phyloP scores from a whole-genome alignment of 2,113 vertebrate genomes.

The Amblyornis subalaris region DNA sequence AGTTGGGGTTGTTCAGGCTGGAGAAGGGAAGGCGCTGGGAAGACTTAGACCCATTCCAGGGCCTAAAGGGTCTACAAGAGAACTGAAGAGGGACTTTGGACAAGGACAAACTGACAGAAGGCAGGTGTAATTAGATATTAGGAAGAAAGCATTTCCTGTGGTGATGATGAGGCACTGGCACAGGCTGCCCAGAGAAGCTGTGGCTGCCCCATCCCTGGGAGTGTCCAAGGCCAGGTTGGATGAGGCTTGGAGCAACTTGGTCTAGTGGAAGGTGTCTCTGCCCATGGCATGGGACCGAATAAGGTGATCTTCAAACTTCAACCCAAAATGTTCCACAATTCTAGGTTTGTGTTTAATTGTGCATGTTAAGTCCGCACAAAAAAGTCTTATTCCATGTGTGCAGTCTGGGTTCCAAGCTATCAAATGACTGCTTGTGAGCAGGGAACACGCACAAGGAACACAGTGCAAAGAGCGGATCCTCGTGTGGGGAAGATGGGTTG shows the following conservation, averaged over 20 bases:
- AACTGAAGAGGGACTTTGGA: neutral
- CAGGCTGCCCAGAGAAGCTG: neutral
- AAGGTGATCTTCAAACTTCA: neutral
- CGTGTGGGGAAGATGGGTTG: neutral
- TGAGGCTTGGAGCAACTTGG: accelerated
- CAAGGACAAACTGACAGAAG: neutral
- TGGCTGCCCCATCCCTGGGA: neutral
- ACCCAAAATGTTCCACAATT: neutral
- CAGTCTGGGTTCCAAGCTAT: neutral
- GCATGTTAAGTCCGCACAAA: neutral
- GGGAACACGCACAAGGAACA: accelerated
- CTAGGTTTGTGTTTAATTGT: neutral
- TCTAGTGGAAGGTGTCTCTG: neutral
- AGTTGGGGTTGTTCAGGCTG: neutral
- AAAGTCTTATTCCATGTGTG: neutral
- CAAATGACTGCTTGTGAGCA: neutral
- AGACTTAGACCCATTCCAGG: neutral
- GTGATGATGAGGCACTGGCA: accelerated
- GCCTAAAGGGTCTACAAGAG: neutral
- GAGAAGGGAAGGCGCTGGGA: neutral
- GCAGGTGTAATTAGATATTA: neutral
- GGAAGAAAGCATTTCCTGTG: neutral
- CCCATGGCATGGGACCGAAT: neutral
- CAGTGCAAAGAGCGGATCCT: too few species aligned
- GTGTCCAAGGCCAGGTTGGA: neutral